Evolutionary conservation across 2,797 vertebrate species (phyloP), one percentile per base, ranked within the genome.

Genomic region (Odontamblyopus rebecca): DNA sequence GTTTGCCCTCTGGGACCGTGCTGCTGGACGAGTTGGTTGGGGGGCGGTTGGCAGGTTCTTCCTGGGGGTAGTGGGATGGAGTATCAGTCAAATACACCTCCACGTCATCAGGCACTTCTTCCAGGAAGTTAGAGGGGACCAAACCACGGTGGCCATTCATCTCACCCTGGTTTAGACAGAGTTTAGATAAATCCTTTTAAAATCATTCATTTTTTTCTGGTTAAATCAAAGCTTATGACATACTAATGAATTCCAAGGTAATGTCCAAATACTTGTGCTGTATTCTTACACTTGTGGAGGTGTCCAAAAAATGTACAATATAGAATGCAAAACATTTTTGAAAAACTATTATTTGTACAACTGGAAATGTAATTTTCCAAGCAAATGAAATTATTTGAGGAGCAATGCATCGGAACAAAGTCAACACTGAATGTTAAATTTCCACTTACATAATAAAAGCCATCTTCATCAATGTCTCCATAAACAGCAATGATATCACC

Each of bases 21-120:
- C 76, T 11, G 76, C 77, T 44, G 57, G 76, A 53, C 1, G 89
- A 74, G 86, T 86, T 86, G 85, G 82, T 57, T 9, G 82, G 76
- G 73, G 80, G 74, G 61, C 86, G 89, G 75, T 69, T 84, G 81
- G 38, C n/a, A 2, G 95, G 92, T 0, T 93, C 82, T 19, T 97
- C 97, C 9, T 94, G 96, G 67, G 88, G 87, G 4, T 94, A 93
- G 74, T 92, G 94, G 48, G 94, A 87, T 0, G 96, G 96, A 1
- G 92, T 96, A 2, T 98, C 97, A 0, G 97, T 98, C 3, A 99
- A 94, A 88, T 96, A 97, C 78, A 99, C 97, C 87, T 99, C 97
- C 76, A 99, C 97, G 9, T 99, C 97, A 7, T 98, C 97, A 95
- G 98, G 98, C 95, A 99, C 98, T 96, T 99, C 98, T 95, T 99